Conservation (phyloP, 2,888 invertebrate species). For the Hypsopygia costalis region DNA sequence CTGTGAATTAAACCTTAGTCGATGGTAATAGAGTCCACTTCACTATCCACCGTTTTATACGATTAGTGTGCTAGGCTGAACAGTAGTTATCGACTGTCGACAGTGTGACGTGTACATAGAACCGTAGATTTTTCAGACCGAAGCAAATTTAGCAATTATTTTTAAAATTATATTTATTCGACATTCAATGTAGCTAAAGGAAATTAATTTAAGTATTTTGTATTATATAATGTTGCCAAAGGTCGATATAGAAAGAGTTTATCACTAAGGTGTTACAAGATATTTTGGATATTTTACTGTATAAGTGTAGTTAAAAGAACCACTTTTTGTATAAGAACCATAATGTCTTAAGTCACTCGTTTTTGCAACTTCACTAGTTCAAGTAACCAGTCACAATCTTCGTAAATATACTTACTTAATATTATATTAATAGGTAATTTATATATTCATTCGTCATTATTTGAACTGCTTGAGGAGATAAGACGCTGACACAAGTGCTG, state of each 20-base stretch:
- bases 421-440: no score
- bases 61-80: constrained; percentile 4
- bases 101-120: constrained; percentile 11
- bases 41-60: neutral
- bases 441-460: no score
- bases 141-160: neutral
- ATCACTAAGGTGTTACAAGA: neutral
- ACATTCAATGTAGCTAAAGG: neutral
- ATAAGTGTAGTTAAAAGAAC: constrained; percentile 5
- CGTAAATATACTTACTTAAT: no score
- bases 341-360: neutral
- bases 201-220: constrained; percentile 4
- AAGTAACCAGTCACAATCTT: no score
- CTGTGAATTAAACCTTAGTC: neutral
- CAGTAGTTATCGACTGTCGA: neutral
- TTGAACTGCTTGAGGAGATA: no score
- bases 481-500: no score
- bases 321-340: neutral
- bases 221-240: constrained; percentile 20
- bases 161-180: constrained; percentile 4
- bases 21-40: neutral
- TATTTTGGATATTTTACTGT: neutral
- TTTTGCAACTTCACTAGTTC: neutral
- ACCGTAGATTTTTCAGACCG: constrained; percentile 12
- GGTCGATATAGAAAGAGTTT: constrained; percentile 6